Evolutionary conservation across 2,797 vertebrate genomes (phyloP).

Genomic region (Jordanella pulchra): DNA sequence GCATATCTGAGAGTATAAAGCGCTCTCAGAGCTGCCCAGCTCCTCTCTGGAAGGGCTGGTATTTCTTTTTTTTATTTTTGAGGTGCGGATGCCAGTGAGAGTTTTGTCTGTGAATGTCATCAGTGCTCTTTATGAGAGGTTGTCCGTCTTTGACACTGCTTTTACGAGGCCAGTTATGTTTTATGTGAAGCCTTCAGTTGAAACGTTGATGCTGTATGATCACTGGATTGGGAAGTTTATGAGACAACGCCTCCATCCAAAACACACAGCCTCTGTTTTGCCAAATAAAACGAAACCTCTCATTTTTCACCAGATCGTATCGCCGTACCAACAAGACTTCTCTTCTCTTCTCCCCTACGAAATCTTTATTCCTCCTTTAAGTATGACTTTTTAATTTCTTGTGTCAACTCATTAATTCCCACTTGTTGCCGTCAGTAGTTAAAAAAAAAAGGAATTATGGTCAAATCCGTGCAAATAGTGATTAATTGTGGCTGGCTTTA

Average conservation of each 20-base stretch:
- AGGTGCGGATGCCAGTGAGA: slow-evolving; percentile 58
- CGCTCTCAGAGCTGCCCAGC: slow-evolving; percentile 10
- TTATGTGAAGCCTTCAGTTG: slow-evolving; percentile 66
- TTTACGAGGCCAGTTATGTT: slow-evolving; percentile 68
- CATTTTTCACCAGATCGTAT: background rate
- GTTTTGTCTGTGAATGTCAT: slow-evolving; percentile 68
- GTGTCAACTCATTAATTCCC: slow-evolving; percentile 63
- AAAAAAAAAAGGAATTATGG: slow-evolving; percentile 81
- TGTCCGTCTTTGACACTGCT: slow-evolving; percentile 53
- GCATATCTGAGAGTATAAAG: slow-evolving; percentile 31
- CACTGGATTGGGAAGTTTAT: slow-evolving; percentile 54
- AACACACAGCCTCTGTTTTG: slow-evolving; percentile 12
- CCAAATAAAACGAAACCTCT: background rate
- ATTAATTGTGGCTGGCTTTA: slow-evolving; percentile 76
- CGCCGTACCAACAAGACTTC: background rate
- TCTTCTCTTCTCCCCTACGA: background rate
- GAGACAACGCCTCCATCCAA: slow-evolving; percentile 33
- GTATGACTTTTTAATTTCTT: slow-evolving; percentile 25
- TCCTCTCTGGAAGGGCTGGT: slow-evolving; percentile 33
- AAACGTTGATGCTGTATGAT: slow-evolving; percentile 66
- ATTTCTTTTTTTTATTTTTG: slow-evolving; percentile 36
- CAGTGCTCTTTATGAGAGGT: slow-evolving; percentile 65
- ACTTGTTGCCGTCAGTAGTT: slow-evolving; percentile 80
- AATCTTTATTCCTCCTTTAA: slow-evolving; percentile 17
- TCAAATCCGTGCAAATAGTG: slow-evolving; percentile 80